Base-by-base conservation (phyloP, 2,888 invertebrate genomes). In the Drosophila hamatofila region DNA sequence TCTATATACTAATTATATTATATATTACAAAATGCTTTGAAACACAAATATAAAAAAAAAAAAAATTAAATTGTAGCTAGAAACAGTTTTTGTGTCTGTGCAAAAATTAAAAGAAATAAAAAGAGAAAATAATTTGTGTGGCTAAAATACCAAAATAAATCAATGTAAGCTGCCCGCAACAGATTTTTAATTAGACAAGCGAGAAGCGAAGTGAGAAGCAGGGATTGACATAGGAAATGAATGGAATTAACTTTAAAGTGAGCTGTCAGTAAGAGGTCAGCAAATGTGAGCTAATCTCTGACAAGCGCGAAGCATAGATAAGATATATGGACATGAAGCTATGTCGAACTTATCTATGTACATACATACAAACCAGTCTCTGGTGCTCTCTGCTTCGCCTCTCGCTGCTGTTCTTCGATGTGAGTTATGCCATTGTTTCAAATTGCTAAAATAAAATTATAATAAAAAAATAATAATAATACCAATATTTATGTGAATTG, bases 401-500 rank as follows among this genome's bases (percentile, higher is more conserved):
- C 57, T 63, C 23, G 16, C 68, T 21, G 44, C 33, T 35, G 14
- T 27, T 48, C n/a, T n/a, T 30, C 35, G 16, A 25, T 54, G 41
- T 48, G 18, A 25, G 44, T 27, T 42, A 44, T 54, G 76, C 49
- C 65, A 63, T 63, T 60, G 67, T 44, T 58, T 54, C 30, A 54
- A 52, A 51, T 64, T 60, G 58, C 65, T 33, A 58, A 63, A 61
- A 46, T 57, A 46, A 54, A 54, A 71, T 65, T 21, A 16, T 35
- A 39, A n/a, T 21, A 16, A 21, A 39, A n/a, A 39, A n/a, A 39
- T 9, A 35, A 51, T 51, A 51, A 48, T 21, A 37, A 23, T 37
- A 57, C 65, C 54, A 57, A 82, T 73, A 85, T 85, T 59, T 66
- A 75, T 80, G 86, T 82, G 83, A 85, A 80, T 83, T 82, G 80